Evolutionary conservation across 2,113 vertebrate genomes (phyloP).

Genomic region (Leuciscus idus): DNA sequence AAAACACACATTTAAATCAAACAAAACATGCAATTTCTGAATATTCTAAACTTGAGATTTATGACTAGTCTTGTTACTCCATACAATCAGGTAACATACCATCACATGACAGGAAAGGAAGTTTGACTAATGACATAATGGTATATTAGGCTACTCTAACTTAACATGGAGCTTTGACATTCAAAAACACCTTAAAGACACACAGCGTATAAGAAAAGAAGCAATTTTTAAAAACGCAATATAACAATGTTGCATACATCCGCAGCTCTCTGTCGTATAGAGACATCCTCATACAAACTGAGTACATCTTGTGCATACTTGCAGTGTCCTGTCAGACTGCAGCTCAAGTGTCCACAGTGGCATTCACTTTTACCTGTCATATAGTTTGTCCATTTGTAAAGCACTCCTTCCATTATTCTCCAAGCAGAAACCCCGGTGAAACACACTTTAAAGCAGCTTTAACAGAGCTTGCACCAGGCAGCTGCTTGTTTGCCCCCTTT

Average conservation of each 20-base stretch:
- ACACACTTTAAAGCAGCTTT: constrained; percentile 14
- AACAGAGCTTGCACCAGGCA: constrained; percentile 10
- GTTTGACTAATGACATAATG: not conserved
- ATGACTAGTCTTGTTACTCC: not conserved
- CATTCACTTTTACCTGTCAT: constrained; percentile 83
- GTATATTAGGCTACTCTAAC: not conserved
- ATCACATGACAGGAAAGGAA: constrained; percentile 7
- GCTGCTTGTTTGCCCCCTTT: constrained; percentile 35
- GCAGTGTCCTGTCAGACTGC: not conserved
- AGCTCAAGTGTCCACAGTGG: constrained; percentile 41
- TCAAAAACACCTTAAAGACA: not conserved
- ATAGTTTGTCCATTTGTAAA: constrained; percentile 98
- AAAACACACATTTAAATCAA: not conserved
- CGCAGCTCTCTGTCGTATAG: not conserved
- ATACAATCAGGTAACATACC: not conserved
- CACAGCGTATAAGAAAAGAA: not conserved
- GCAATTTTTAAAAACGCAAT: not conserved
- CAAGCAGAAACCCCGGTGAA: constrained; percentile 6
- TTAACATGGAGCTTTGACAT: not conserved
- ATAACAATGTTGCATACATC: not conserved
- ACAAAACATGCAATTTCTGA: not conserved
- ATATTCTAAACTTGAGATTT: not conserved
- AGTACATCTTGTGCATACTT: not conserved
- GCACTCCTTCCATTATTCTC: constrained; percentile 86
- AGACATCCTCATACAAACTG: not conserved